A percentile compares a stretch with the other conserved stretches of the same genome.
Evolutionary conservation across 2,888 invertebrate species (phyloP).

Genomic region (Gisinianus flammeolus): DNA sequence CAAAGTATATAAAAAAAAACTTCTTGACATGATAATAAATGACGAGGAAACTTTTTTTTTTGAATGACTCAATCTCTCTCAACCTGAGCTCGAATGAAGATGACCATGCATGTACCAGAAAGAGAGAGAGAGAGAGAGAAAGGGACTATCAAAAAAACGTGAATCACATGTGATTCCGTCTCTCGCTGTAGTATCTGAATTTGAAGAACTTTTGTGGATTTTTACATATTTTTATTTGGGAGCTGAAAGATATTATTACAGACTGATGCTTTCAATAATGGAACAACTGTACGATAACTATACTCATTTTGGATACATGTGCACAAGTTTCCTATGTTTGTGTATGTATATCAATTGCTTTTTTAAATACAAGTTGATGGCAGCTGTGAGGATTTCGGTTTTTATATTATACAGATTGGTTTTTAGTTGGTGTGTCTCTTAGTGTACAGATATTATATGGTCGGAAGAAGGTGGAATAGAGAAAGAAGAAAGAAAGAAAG

Average conservation of each 20-base stretch:
- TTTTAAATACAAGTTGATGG: too few species aligned
- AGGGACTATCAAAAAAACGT: background rate
- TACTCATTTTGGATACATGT: too few species aligned
- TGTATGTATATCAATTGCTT: too few species aligned
- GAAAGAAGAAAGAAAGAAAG: background rate
- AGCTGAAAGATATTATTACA: too few species aligned
- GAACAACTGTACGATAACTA: too few species aligned
- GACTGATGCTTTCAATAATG: background rate
- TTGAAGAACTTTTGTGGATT: background rate
- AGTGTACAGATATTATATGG: background rate
- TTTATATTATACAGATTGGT: too few species aligned
- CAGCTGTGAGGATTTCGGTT: too few species aligned
- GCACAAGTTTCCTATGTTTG: too few species aligned
- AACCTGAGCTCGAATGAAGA: background rate
- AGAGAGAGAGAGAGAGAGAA: slow-evolving; percentile 11
- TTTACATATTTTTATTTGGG: background rate
- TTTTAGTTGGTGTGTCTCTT: too few species aligned
- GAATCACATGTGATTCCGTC: background rate
- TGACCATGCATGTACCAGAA: background rate
- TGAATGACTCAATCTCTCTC: slow-evolving; percentile 27
- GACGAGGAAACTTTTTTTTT: background rate
- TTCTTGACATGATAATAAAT: slow-evolving; percentile 22
- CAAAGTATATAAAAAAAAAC: background rate
- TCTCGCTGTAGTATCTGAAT: background rate
- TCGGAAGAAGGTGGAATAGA: background rate